Percentiles rank a stretch among this genome's conserved stretches.
Conservation (phyloP, 1,140 invertebrate genomes). For the Hyles euphorbiae region DNA sequence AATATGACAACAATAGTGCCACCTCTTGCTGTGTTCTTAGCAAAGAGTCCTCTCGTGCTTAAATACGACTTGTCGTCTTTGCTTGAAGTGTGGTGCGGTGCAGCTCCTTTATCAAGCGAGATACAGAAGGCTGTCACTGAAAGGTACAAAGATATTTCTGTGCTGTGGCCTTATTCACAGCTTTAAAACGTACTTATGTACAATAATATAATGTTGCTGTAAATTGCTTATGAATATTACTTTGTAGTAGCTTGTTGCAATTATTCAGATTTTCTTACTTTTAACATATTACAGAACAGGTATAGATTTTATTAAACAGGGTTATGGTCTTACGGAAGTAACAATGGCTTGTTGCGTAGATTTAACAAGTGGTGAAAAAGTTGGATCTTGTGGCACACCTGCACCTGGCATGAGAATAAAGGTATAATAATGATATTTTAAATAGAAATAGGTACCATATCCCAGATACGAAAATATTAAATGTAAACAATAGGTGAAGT, state of each 20-base stretch:
- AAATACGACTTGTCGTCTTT: slow-evolving; percentile 79
- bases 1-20: slow-evolving; percentile 79
- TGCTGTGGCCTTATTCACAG: no score
- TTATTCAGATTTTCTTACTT: slow-evolving; percentile 2
- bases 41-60: slow-evolving; percentile 78
- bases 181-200: no score
- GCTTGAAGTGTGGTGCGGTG: slow-evolving; percentile 76
- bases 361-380: slow-evolving; percentile 53
- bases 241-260: not conserved
- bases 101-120: slow-evolving; percentile 74
- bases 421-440: slow-evolving; percentile 42
- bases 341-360: slow-evolving; percentile 73
- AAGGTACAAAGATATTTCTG: slow-evolving; percentile 32
- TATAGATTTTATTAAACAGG: slow-evolving; percentile 77
- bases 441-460: not conserved
- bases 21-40: slow-evolving; percentile 79
- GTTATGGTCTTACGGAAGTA: slow-evolving; percentile 83
- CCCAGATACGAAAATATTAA: no score
- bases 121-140: slow-evolving; percentile 61
- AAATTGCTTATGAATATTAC: not conserved
- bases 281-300: slow-evolving; percentile 52
- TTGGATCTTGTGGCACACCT: slow-evolving; percentile 78
- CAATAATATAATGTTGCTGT: no score
- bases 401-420: slow-evolving; percentile 79
- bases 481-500: no score